Evolutionary conservation across 2,888 invertebrate species (phyloP), one percentile per base, ranked within the genome.

Genomic region (Frankliniella intonsa): DNA sequence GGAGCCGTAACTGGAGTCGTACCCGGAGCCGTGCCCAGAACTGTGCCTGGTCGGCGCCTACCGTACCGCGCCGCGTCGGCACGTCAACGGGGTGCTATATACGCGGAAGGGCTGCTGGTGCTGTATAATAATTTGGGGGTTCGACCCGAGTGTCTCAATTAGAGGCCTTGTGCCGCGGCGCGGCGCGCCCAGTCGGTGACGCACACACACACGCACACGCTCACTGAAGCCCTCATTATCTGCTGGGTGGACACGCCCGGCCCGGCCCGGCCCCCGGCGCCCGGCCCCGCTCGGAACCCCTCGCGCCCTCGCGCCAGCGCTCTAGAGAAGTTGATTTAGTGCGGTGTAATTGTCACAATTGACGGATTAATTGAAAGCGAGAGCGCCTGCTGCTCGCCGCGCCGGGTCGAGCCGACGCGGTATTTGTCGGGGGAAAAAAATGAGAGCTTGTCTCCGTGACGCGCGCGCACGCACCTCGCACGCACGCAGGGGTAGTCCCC

Each of bases 321-420:
- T 38, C 38, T 3, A 38, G 38, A 5, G 17, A 25, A 76, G 69
- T 76, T 76, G 69, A 76, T 76, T 76, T 76, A 76, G 69, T 76
- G 69, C 69, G 22, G 25, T 25, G 69, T 76, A 76, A 76, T 76
- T 76, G 69, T 76, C 69, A 76, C 69, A 76, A 76, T 76, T 76
- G 69, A 76, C 69, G 69, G 69, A 76, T 76, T 76, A 76, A 76
- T 76, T 76, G 69, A 76, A 76, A 76, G 69, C 22, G 25, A 76
- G 25, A 22, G 69, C 69, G 22, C 69, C 11, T 69, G 11, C 38
- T 38, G 38, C 38, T 38, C 38, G 38, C 38, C 38, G 38, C 38
- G 38, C 38, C 38, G 38, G 38, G 38, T 38, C 38, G 38, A 38
- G 38, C 38, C 38, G 38, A 38, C 38, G 38, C 38, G 38, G 38